Conservation (phyloP, 2,888 invertebrate species). For the Acleris emargana region DNA sequence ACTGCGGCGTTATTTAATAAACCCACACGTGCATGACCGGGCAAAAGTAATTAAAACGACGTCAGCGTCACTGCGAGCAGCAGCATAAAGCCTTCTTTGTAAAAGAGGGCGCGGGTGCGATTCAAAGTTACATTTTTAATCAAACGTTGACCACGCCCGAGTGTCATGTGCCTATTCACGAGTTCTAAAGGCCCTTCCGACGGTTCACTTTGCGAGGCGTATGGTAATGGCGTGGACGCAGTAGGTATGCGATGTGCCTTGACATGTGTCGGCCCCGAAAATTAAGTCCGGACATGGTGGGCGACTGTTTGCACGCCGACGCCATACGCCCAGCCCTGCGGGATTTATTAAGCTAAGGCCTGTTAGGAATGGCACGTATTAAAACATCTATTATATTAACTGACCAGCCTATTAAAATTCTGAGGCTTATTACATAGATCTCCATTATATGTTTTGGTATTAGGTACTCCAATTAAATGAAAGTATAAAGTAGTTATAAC, state of each 20-base stretch:
- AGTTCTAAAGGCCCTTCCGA: slow-evolving; percentile 69
- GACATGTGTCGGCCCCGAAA: slow-evolving; percentile 75
- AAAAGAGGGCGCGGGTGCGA: slow-evolving; percentile 61
- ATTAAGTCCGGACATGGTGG: slow-evolving; percentile 68
- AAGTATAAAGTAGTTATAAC: too few relatives aligned
- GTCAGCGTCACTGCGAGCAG: slow-evolving; percentile 58
- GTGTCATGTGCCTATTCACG: slow-evolving; percentile 70
- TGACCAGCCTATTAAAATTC: too few relatives aligned
- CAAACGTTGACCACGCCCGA: slow-evolving; percentile 74
- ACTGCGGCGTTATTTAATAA: slow-evolving; percentile 58
- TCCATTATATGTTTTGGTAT: too few relatives aligned
- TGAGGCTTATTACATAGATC: too few relatives aligned
- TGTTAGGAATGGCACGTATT: background rate
- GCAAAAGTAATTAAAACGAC: slow-evolving; percentile 72
- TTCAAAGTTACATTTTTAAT: slow-evolving; percentile 73
- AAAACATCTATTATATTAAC: too few relatives aligned
- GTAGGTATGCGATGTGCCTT: slow-evolving; percentile 64
- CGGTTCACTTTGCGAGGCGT: slow-evolving; percentile 66
- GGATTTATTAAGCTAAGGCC: background rate
- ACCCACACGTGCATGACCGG: slow-evolving; percentile 61
- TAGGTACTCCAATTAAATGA: too few relatives aligned
- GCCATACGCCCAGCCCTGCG: slow-evolving; percentile 22
- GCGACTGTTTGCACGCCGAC: slow-evolving; percentile 39
- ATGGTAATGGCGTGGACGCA: slow-evolving; percentile 75
- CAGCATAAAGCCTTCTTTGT: slow-evolving; percentile 56